These are phyloP conservation scores for Saguinus imperator DNA, from an alignment of 2,113 vertebrate genomes.

Conservation along the genomic window DNA sequence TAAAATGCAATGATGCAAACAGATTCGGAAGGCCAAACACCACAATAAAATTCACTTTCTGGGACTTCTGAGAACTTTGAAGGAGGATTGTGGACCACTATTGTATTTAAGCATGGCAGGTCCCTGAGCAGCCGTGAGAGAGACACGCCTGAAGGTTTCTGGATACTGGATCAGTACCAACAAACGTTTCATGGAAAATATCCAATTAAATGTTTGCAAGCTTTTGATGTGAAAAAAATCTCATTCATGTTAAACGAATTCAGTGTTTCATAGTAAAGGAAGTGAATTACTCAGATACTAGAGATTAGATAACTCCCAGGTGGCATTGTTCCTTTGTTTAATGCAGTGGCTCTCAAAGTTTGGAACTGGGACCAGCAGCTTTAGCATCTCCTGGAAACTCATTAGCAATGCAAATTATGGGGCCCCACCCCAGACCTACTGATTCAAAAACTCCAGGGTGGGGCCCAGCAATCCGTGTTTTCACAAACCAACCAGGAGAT, in stretches of 20 bases:
- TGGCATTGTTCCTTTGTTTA: neutral
- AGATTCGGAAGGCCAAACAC: constrained; percentile 65
- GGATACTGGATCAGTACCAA: constrained; percentile 46
- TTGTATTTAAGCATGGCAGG: constrained; percentile 44
- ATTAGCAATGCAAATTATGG: constrained; percentile 9
- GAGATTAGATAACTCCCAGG: constrained; percentile 7
- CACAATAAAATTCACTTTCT: constrained; percentile 74
- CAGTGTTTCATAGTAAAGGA: constrained; percentile 15
- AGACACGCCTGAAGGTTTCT: constrained; percentile 5
- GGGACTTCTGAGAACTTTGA: constrained; percentile 72
- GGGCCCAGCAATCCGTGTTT: neutral
- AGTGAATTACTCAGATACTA: neutral
- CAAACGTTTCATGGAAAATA: constrained; percentile 50
- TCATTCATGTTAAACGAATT: constrained; percentile 55
- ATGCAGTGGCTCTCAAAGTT: neutral
- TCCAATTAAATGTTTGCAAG: constrained; percentile 48
- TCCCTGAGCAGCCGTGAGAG: constrained; percentile 18
- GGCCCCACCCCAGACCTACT: neutral
- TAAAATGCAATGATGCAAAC: constrained; percentile 78
- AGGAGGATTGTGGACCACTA: constrained; percentile 64
- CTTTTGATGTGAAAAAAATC: constrained; percentile 64
- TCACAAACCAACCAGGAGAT: neutral
- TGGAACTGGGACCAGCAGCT: neutral
- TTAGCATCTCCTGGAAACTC: neutral
- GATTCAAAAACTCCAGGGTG: neutral